Base-by-base conservation (phyloP, 2,888 invertebrate genomes). In the Prenolepis imparis region DNA sequence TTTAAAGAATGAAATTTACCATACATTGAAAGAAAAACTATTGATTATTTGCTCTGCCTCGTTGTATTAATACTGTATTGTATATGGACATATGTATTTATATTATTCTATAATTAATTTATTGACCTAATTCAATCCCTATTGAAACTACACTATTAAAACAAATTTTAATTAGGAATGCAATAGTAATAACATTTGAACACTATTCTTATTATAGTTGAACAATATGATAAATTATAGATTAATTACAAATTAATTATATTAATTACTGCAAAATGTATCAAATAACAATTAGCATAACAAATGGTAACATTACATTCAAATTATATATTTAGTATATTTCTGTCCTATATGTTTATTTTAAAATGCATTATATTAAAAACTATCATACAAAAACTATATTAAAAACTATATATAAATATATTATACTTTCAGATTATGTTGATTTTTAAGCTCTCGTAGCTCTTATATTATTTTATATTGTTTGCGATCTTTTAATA, bases 61-160 rank as follows among this genome's bases (percentile, higher is more conserved):
- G n/a, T n/a, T 52, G 5, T 52, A n/a, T 52, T 21, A 21, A 21
- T 21, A 21, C 12, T 0, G 5, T 57, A 57, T 28, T 28, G 28
- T 21, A 61, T 28, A n/a, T 61, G 18, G 28, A 61, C 3, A 18
- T 0, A 5, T 32, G 18, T 61, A 52, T 61, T 61, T 28, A 28
- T 61, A 61, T 61, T 61, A 61, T 61, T 61, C 32, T 9, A 61
- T 61, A 32, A 61, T 61, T 57, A n/a, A 61, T 66, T 21, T 24
- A 21, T 66, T 24, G 21, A 39, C 0, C 21, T 21, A 21, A 21
- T 64, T 64, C 41, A 66, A 41, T 66, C 21, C n/a, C 15, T 12
- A 15, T 21, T 66, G 48, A 39, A 41, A 66, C 1, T 15, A 9
- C 18, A 64, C n/a, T 41, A 39, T n/a, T 39, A 21, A 18, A 44